These are phyloP conservation scores for Lophotis ruficrista DNA, from an alignment of 2,113 vertebrate species.

Conservation along the genomic window DNA sequence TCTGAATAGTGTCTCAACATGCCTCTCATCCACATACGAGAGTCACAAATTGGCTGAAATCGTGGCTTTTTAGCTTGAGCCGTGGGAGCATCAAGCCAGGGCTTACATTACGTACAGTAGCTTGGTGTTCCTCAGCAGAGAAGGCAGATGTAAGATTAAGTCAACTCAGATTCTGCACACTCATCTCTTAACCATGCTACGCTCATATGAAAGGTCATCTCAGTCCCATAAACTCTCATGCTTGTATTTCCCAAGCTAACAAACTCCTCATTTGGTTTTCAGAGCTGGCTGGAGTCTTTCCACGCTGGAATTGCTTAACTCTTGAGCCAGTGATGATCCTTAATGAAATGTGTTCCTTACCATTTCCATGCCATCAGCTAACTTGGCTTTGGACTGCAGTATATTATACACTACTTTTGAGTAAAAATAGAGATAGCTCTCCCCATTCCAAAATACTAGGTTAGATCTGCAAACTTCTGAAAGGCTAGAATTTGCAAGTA, in stretches of 20 bases:
- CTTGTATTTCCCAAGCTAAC: not conserved
- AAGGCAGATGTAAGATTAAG: not conserved
- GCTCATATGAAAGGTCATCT: conserved; percentile 23
- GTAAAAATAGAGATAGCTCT: not conserved
- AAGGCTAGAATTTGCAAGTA: not conserved
- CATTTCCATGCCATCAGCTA: not conserved
- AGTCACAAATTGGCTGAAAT: not conserved
- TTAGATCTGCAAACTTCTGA: not conserved
- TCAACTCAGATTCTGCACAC: not conserved
- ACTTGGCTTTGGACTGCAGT: not conserved
- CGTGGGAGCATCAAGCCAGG: not conserved
- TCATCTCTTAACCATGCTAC: not conserved
- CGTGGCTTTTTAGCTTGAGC: not conserved
- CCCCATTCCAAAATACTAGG: not conserved
- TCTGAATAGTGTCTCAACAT: not conserved
- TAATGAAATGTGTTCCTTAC: not conserved
- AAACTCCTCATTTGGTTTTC: not conserved
- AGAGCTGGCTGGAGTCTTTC: not conserved
- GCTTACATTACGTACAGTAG: not conserved
- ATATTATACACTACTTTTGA: not conserved
- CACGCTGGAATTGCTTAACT: not conserved
- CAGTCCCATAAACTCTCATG: not conserved
- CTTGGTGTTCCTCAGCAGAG: not conserved
- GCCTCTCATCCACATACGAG: not conserved
- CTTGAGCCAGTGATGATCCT: not conserved